phyloP scores from a whole-genome alignment of 2,113 vertebrate genomes.

The Etheostoma cragini region DNA sequence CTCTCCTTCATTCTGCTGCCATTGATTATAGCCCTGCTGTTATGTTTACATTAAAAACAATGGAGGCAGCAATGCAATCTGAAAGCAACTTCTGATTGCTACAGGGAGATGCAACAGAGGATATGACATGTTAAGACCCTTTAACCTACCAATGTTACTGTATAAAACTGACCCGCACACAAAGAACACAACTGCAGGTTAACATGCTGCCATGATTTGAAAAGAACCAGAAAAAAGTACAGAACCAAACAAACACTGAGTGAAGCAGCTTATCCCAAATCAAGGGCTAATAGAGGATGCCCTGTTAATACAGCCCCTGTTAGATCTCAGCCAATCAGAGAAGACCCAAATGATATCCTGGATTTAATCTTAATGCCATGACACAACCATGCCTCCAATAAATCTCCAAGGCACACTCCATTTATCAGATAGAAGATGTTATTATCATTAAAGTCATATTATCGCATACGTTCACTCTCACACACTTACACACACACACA shows the following conservation, averaged over 20 bases:
- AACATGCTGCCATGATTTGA: not conserved
- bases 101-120: too few species aligned
- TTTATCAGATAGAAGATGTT: conserved; percentile 23
- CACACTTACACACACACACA: not conserved
- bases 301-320: not conserved
- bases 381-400: conserved; percentile 10
- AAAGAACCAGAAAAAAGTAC: not conserved
- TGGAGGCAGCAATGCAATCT: too few species aligned
- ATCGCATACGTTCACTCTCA: not conserved
- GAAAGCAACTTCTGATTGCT: too few species aligned
- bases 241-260: not conserved
- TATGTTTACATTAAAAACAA: too few species aligned
- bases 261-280: not conserved
- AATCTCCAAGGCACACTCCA: not conserved
- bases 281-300: not conserved
- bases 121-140: too few species aligned
- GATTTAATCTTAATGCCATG: conserved; percentile 22
- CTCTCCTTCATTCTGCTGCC: not conserved
- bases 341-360: conserved; percentile 11
- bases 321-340: conserved; percentile 38
- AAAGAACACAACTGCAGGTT: not conserved
- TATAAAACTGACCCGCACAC: not conserved
- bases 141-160: too few species aligned
- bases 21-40: too few species aligned
- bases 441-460: conserved; percentile 50